Evolutionary conservation across 1,140 invertebrate species (phyloP).

Genomic region (Halyomorpha halys): DNA sequence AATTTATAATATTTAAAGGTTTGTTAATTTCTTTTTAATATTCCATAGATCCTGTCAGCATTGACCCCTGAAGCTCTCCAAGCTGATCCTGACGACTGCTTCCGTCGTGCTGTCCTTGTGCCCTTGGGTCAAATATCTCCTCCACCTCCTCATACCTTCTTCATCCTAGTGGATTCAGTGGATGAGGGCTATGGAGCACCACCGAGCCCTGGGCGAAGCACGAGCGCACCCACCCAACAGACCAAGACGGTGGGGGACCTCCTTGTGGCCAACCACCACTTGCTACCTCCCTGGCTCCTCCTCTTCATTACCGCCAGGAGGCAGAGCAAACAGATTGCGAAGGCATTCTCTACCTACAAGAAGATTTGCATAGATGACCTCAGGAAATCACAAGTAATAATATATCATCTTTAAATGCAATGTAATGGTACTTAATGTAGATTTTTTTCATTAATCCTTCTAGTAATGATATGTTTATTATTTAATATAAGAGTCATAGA

Average conservation of each 20-base stretch:
- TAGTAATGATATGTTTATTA: too few species aligned
- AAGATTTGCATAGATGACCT: constrained; percentile 85
- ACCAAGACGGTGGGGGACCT: constrained; percentile 65
- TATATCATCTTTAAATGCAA: too few species aligned
- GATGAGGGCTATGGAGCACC: constrained; percentile 51
- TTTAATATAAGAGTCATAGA: too few species aligned
- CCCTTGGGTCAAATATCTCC: constrained; percentile 73
- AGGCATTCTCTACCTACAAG: constrained; percentile 89
- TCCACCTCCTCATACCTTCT: constrained; percentile 68
- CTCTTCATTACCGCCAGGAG: constrained; percentile 82
- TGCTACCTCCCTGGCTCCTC: constrained; percentile 88
- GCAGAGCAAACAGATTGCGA: constrained; percentile 72
- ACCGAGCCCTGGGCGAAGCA: neutral
- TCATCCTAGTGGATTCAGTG: constrained; percentile 83
- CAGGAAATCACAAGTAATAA: constrained; percentile 58
- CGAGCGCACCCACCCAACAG: constrained; percentile 31
- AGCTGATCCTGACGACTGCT: constrained; percentile 77
- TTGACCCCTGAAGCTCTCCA: constrained; percentile 60
- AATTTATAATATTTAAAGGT: too few species aligned
- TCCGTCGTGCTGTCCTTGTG: constrained; percentile 78
- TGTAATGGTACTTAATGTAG: too few species aligned
- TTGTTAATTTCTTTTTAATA: neutral
- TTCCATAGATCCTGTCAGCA: constrained; percentile 48
- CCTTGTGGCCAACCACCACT: constrained; percentile 75
- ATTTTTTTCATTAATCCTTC: too few species aligned